Evolutionary conservation across 2,797 vertebrate species (phyloP), one percentile per base, ranked within the genome.

Genomic region (Dryobates pubescens): DNA sequence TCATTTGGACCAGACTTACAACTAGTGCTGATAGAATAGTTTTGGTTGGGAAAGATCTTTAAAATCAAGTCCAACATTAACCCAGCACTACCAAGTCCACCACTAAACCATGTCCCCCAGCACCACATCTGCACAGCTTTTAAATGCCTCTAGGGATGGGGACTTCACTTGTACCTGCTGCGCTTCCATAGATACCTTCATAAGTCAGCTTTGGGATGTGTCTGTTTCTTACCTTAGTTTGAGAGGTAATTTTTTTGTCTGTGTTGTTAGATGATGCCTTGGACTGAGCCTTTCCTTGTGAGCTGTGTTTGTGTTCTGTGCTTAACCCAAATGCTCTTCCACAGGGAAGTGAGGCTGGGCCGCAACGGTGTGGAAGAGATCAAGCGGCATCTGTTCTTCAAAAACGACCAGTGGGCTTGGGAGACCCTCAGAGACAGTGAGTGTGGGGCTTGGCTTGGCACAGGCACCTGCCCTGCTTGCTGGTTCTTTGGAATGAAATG

Each of bases 361-460:
- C 98, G 99, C 84, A 99, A 99, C 69, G 99, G 99, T 3, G 98
- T 99, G 45, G 99, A 99, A 88, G 99, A 99, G 97, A 99, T 99
- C 95, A 99, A 99, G 97, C 97, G 99, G 16, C 99, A 99, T 93
- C 98, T 98, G 51, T 99, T 99, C 97, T 99, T 99, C 97, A 99
- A 99, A 98, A 99, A 99, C 86, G 99, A 99, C 96, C 99, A 99
- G 5, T 99, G 99, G 99, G 98, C 98, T 23, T 99, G 99, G 99
- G 99, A 99, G 93, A 99, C 97, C 89, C 99, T 99, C 88, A 97
- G 99, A 97, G 99, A 99, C 27, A 98, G 99, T 99, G 98, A 98
- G 98, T 98, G 34, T 24, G 90, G 15, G 32, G 70, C 20, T 72
- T 64, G 88, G 6, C 49, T 86, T 41, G 32, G 57, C 56, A 6